phyloP scores from a whole-genome alignment of 2,797 vertebrate genomes.

The Falco concolor region DNA sequence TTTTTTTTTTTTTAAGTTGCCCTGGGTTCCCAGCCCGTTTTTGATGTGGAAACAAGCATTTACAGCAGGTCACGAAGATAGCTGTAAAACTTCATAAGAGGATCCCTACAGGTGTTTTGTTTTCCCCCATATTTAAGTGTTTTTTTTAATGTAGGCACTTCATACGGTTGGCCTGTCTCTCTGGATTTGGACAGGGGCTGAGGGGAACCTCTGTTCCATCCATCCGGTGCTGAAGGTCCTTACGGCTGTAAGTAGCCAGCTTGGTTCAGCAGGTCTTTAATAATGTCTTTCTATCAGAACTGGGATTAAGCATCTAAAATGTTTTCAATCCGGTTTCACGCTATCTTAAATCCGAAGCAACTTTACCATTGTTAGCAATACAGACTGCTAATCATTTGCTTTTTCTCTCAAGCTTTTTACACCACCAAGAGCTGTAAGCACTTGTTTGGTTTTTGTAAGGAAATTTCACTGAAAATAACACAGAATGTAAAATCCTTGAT shows the following conservation, averaged over 20 bases:
- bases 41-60: not conserved
- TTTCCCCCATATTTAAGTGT: rapidly evolving
- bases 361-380: not conserved
- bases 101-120: not conserved
- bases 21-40: not conserved
- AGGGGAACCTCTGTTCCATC: not conserved
- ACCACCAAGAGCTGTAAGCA: not conserved
- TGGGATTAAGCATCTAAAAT: not conserved
- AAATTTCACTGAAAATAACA: not conserved
- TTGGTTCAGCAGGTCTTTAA: not conserved
- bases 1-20: not conserved
- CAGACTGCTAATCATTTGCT: not conserved
- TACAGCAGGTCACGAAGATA: not conserved
- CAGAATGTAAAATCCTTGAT: not conserved
- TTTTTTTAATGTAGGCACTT: not conserved
- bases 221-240: not conserved
- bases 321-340: not conserved
- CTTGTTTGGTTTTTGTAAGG: not conserved
- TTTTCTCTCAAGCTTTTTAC: not conserved
- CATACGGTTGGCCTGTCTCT: not conserved
- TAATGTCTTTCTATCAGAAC: not conserved
- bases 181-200: not conserved
- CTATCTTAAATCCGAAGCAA: not conserved
- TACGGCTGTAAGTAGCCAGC: not conserved
- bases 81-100: not conserved